phyloP scores from a whole-genome alignment of 2,113 vertebrate species.

The Bufo gargarizans region DNA sequence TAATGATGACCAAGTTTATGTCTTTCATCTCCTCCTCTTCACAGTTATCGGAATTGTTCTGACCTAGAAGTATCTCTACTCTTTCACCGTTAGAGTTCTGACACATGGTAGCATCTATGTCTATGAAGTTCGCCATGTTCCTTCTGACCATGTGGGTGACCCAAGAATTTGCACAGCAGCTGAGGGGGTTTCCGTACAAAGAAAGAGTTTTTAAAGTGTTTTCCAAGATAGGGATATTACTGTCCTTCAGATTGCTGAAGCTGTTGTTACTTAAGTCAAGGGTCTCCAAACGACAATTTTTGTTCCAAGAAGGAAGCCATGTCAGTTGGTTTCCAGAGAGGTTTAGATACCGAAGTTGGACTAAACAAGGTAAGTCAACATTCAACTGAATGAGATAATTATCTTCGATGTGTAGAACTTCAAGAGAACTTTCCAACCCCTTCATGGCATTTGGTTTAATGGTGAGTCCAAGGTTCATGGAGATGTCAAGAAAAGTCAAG shows the following conservation, averaged over 20 bases:
- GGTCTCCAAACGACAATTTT: slow-evolving; percentile 80
- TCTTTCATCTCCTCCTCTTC: slow-evolving; percentile 70
- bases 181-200: slow-evolving; percentile 87
- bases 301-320: slow-evolving; percentile 76
- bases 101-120: slow-evolving; percentile 78
- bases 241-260: slow-evolving; percentile 79
- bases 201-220: slow-evolving; percentile 84
- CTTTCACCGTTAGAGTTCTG: slow-evolving; percentile 70
- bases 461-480: slow-evolving; percentile 80
- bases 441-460: slow-evolving; percentile 75
- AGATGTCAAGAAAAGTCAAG: slow-evolving; percentile 81
- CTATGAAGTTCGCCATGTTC: slow-evolving; percentile 76
- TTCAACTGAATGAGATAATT: slow-evolving; percentile 77
- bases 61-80: slow-evolving; percentile 73
- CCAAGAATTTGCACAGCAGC: slow-evolving; percentile 85
- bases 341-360: slow-evolving; percentile 80
- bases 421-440: slow-evolving; percentile 84
- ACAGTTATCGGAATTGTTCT: slow-evolving; percentile 80
- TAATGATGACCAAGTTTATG: slow-evolving; percentile 71
- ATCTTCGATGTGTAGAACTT: slow-evolving; percentile 79
- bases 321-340: slow-evolving; percentile 86
- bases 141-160: slow-evolving; percentile 81
- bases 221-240: slow-evolving; percentile 79
- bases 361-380: slow-evolving; percentile 79
- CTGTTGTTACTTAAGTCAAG: slow-evolving; percentile 90